These are phyloP conservation scores for Ochotona curzoniae DNA, from an alignment of 2,113 vertebrate genomes.

Conservation along the genomic window DNA sequence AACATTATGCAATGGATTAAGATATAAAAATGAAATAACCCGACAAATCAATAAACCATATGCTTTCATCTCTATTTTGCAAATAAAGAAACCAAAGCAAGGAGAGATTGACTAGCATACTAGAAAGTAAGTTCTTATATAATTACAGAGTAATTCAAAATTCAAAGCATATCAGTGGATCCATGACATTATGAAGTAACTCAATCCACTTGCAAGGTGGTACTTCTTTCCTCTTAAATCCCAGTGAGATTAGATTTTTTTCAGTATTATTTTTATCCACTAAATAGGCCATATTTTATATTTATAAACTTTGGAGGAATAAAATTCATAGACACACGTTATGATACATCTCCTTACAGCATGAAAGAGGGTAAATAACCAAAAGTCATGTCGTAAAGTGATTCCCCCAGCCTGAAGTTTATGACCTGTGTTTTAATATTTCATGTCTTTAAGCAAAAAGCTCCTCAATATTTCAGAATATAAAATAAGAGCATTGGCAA, in stretches of 20 bases:
- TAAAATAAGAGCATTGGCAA: neutral
- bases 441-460: neutral
- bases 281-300: neutral
- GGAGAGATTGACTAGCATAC: neutral
- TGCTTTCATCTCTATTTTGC: neutral
- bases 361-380: neutral
- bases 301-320: neutral
- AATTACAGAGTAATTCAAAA: slow-evolving; percentile 10
- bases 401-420: neutral
- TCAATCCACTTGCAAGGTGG: neutral
- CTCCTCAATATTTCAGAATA: neutral
- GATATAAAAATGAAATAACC: neutral
- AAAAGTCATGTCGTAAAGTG: neutral
- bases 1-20: neutral
- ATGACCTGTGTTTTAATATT: neutral
- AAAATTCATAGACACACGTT: neutral
- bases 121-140: neutral
- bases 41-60: neutral
- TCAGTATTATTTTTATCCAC: neutral
- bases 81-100: slow-evolving; percentile 1
- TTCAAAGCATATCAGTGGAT: neutral
- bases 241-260: neutral
- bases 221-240: neutral
- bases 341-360: neutral
- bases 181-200: neutral